Base-by-base conservation (phyloP, 2,113 vertebrate genomes). In the Anseranas semipalmata region DNA sequence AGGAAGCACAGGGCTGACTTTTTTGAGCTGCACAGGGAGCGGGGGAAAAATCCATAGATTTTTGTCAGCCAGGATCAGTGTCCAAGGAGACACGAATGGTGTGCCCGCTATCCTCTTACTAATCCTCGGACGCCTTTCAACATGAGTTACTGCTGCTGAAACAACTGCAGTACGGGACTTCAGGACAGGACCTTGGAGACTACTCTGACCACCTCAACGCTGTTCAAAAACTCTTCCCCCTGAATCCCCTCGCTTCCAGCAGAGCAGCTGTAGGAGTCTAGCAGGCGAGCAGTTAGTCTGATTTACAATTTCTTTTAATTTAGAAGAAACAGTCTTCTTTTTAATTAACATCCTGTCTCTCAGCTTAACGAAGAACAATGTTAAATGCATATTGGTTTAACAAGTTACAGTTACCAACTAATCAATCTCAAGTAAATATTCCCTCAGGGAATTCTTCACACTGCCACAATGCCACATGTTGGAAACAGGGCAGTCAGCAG, bases 371-470 rank as follows among this genome's bases (percentile, higher is more conserved):
- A 92, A 73, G 32, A 96, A 45, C n/a, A 55, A 73, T 52, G 48
- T 62, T 82, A 87, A 92, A 87, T 45, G 41, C 21, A 56, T 71
- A 76, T 28, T 81, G 28, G 43, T 84, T 94, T 84, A 86, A 79
- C 67, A 90, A 90, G 62, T 55, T 86, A 80, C 43, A 73, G 62
- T 85, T 95, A 91, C 66, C 59, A 82, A 63, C 41, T 89, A 77
- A 65, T 87, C 65, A 59, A 12, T 85, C 53, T 76, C 37, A 72
- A 87, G 45, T 71, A 87, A 82, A 59, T 72, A 66, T 15, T 92
- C 70, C 41, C 25, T 37, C 13, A 15, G 45, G 41, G 70, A 87
- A 41, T n/a, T 70, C 53, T 72, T 93, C 58, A 75, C 16, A 41
- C n/a, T 82, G 30, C 56, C 48, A 79, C 41, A 88, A 46, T n/a